Evolutionary conservation across 2,113 vertebrate species (phyloP).

Genomic region (Perca schrenkii): DNA sequence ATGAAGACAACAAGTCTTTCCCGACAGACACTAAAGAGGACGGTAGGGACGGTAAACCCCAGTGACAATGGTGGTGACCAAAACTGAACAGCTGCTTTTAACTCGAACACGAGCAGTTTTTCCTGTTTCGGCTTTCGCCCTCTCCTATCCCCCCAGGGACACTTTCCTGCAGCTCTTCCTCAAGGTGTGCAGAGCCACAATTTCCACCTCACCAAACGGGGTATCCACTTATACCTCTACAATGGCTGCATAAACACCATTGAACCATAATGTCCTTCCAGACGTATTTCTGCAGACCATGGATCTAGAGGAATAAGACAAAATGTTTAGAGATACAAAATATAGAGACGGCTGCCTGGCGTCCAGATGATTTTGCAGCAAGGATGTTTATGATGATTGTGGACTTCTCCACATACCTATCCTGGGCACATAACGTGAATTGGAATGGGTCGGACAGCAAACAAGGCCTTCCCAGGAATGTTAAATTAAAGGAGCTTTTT

Average conservation of each 20-base stretch:
- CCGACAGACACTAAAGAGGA: not conserved
- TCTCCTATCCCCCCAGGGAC: not conserved
- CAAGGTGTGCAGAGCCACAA: not conserved
- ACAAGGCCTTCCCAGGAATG: not conserved
- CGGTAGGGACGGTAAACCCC: not conserved
- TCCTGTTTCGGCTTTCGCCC: not conserved
- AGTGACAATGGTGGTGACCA: not conserved
- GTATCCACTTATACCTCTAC: not conserved
- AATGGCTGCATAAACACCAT: not conserved
- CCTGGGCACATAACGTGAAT: not conserved
- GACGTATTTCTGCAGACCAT: not conserved
- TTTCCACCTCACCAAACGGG: not conserved
- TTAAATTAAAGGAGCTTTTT: not conserved
- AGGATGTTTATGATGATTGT: not conserved
- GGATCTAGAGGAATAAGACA: not conserved
- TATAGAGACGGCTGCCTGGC: not conserved
- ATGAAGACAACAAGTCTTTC: not conserved
- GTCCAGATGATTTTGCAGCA: not conserved
- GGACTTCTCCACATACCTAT: not conserved
- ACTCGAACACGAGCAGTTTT: not conserved
- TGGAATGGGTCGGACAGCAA: not conserved
- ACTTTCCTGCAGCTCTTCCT: not conserved
- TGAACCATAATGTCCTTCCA: not conserved
- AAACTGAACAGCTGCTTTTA: not conserved
- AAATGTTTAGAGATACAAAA: not conserved